Evolutionary conservation across 2,888 invertebrate genomes (phyloP).

Genomic region (Digitonthophagus gazella): DNA sequence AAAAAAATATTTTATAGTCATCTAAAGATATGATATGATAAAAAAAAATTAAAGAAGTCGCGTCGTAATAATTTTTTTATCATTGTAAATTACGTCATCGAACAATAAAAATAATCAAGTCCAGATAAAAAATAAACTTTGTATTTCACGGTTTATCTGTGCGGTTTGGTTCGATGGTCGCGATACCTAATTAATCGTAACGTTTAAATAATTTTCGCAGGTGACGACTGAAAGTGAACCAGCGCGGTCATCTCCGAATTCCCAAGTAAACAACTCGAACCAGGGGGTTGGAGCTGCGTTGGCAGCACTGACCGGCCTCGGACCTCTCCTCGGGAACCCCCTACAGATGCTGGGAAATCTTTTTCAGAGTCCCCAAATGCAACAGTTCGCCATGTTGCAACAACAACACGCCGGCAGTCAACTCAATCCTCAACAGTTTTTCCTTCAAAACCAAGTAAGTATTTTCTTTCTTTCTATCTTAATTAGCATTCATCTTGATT

Average conservation of each 20-base stretch:
- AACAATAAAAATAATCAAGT: background rate
- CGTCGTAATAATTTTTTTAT: background rate
- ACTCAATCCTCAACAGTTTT: conserved; percentile 64
- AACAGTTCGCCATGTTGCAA: conserved; percentile 65
- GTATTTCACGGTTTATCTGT: background rate
- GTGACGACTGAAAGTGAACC: conserved; percentile 47
- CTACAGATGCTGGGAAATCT: conserved; percentile 50
- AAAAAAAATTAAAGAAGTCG: background rate
- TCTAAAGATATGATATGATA: too few relatives aligned
- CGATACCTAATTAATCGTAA: background rate
- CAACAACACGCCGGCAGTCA: conserved; percentile 53
- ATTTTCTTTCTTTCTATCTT: background rate
- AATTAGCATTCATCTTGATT: conserved; percentile 26
- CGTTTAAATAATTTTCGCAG: conserved; percentile 35
- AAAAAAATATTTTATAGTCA: too few relatives aligned
- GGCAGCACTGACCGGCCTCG: conserved; percentile 53
- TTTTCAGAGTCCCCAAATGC: conserved; percentile 64
- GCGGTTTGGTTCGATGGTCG: background rate
- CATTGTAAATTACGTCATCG: background rate
- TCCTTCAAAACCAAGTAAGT: conserved; percentile 72
- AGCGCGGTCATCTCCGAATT: conserved; percentile 45
- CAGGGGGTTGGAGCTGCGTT: conserved; percentile 50
- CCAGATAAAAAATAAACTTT: background rate
- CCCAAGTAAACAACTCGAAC: conserved; percentile 49
- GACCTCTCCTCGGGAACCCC: conserved; percentile 48